Percentiles rank a stretch among this genome's conserved stretches.
Conservation (phyloP, 2,113 vertebrate species). For the Bombycilla garrulus region DNA sequence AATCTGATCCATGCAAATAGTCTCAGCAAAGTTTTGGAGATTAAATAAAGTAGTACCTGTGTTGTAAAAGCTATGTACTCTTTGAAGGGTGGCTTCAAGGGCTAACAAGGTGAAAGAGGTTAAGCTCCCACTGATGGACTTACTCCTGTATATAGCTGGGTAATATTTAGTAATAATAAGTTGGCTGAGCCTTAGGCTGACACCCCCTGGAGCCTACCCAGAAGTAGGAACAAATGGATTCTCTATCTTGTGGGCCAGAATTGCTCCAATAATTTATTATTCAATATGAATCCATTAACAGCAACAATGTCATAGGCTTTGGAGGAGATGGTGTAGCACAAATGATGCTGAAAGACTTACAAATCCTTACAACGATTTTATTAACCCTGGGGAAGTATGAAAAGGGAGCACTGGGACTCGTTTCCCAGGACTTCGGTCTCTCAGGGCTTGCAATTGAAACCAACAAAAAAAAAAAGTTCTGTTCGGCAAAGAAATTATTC, state of each 20-base stretch:
- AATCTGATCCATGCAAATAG: neutral
- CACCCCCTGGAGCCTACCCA: neutral
- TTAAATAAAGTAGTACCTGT: neutral
- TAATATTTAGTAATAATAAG: neutral
- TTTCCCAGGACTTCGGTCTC: neutral
- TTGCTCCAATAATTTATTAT: neutral
- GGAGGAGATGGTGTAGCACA: neutral
- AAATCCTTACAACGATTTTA: neutral
- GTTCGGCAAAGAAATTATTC: neutral
- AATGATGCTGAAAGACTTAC: neutral
- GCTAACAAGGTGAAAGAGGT: fast-evolving
- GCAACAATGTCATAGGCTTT: neutral
- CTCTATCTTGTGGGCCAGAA: neutral
- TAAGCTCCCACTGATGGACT: neutral
- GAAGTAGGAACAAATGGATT: neutral
- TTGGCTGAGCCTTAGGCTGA: neutral
- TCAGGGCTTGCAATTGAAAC: neutral
- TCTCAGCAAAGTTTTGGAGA: neutral
- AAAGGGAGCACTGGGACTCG: neutral
- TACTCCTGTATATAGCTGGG: neutral
- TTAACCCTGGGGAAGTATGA: neutral
- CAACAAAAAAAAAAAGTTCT: neutral
- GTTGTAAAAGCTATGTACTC: neutral
- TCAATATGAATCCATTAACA: neutral
- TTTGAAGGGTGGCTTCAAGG: neutral